Evolutionary conservation across 2,797 vertebrate genomes (phyloP).

Genomic region (Ctenochaetus hawaiiensis): DNA sequence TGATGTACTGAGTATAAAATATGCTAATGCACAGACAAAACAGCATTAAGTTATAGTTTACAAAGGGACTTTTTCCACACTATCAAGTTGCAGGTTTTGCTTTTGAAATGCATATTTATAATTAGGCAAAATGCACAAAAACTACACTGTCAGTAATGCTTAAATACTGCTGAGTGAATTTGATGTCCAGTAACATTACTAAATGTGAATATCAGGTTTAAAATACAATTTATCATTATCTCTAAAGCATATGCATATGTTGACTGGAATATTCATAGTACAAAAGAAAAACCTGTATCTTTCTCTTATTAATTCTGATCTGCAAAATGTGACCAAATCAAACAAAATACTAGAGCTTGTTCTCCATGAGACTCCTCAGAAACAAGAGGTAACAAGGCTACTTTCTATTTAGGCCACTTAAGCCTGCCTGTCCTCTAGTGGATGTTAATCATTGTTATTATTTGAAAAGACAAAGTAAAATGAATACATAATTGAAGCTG

Average conservation of each 20-base stretch:
- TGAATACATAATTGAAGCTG: neutral
- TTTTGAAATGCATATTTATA: constrained; percentile 28
- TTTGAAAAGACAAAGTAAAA: neutral
- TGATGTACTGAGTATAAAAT: constrained; percentile 28
- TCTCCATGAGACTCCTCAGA: neutral
- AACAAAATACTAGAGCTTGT: neutral
- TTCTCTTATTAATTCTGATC: neutral
- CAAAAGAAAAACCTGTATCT: neutral
- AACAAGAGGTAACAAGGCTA: neutral
- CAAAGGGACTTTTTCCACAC: constrained; percentile 36
- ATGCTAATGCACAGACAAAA: constrained; percentile 38
- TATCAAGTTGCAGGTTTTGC: constrained; percentile 41
- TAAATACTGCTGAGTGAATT: constrained; percentile 25
- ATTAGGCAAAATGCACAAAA: constrained; percentile 33
- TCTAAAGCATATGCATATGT: neutral
- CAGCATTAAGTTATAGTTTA: constrained; percentile 40
- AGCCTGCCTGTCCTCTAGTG: neutral
- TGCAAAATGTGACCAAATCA: neutral
- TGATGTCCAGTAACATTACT: neutral
- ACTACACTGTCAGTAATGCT: constrained; percentile 4
- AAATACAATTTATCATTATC: neutral
- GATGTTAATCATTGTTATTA: neutral
- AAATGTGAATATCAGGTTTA: neutral
- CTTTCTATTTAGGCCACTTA: neutral
- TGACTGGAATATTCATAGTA: constrained; percentile 3